Base-by-base conservation (phyloP, 2,113 vertebrate species). In the Argyrosomus japonicus region DNA sequence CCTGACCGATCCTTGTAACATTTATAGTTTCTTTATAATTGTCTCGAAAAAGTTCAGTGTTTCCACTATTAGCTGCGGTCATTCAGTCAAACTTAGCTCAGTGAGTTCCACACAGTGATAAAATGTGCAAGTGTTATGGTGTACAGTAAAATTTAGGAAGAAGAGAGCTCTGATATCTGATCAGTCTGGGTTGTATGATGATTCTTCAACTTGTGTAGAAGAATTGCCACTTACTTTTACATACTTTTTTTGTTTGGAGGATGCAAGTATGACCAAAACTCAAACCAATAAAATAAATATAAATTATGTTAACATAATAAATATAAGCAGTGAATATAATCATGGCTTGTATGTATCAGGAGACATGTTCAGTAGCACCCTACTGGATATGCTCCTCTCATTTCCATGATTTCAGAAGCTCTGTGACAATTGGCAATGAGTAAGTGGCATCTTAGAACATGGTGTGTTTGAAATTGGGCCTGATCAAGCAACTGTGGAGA, bases 401-500 rank as follows among this genome's bases (percentile, higher is more conserved):
- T 77, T 81, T 73, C 27, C 71, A 58, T 79, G 70, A 60, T 68
- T 68, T 73, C 50, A 58, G 13, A 57, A 71, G 48, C 77, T 77
- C 50, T 32, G 23, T 10, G 58, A 75, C 68, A 54, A 79, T 63
- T 84, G 89, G 83, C 77, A 79, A 56, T 56, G 58, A 48, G 36
- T 29, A 43, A 54, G 54, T 27, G 45, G 68, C 77, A 63, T 81
- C 61, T 60, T 61, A 64, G 62, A 77, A 60, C 7, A 1, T 60
- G 47, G 75, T 68, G 48, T 69, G 72, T 63, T 83, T 87, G 68
- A 79, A 86, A 68, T 18, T 27, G 45, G 61, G 80, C 78, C 77
- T 87, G 81, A 92, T 83, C 79, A 68, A 76, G 71, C 76, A n/a
- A 82, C 83, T 84, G 78, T 71, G 77, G 81, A 75, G 85, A 76